Evolutionary conservation across 92 coral and sea anemone species (phyloP), one percentile per base, ranked within the genome.

Genomic region (Siderastrea radians): DNA sequence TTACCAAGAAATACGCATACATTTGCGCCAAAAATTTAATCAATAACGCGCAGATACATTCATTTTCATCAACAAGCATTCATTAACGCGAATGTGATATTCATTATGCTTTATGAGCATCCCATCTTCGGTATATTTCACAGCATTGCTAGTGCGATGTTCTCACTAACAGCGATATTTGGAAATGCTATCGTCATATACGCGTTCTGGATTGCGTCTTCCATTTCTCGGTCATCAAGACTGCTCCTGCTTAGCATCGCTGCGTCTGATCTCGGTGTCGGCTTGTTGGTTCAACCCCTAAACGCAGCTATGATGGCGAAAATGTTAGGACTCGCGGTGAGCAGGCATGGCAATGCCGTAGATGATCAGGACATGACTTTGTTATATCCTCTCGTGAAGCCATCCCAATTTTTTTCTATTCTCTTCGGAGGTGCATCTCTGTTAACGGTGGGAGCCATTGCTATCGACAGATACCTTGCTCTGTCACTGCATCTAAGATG

Each of bases 241-340:
- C 38, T 76, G 14, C 80, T 76, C 10, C 19, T 76, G 4, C 67
- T 76, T 14, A 76, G 67, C 26, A 53, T 76, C 10, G 80, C 80
- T 1, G 80, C 53, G 6, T 76, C 80, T 55, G 80, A 76, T 54
- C 80, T 76, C 13, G 65, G 80, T 45, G 68, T 76, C 1, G 80
- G 80, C 4, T 76, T 76, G 43, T 11, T 76, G 13, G 80, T 57
- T 11, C 67, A 26, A 26, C 80, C 80, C 1, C n/a, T 58, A 1
- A 58, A 76, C 38, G 63, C 80, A 1, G 80, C 80, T 38, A 38
- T 15, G 4, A 76, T 76, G 80, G 49, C 43, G 5, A 44, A 17
- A 76, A 14, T 76, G 52, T 5, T 58, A 13, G 13, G 48, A 38
- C 52, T 76, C 43, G 61, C 61, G 12, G 12, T 15, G 68, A 44